Percentiles rank a stretch among this genome's conserved stretches.
These are phyloP conservation scores for Aurelia coerulea DNA, from an alignment of 30 jellyfish, hydroid and myxozoan species.

Conservation along the genomic window DNA sequence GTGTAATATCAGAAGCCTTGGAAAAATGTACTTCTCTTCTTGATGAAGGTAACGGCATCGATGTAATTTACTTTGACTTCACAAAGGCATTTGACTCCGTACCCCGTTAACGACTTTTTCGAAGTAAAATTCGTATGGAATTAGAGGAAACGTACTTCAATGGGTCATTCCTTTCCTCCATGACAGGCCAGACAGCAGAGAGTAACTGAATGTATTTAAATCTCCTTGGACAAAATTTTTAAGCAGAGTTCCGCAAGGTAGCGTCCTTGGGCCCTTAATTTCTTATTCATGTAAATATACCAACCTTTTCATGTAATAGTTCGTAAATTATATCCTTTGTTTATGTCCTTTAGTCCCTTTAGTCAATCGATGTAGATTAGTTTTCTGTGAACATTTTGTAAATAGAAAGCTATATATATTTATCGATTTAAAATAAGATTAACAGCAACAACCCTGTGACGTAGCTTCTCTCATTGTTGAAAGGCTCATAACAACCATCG, in stretches of 20 bases:
- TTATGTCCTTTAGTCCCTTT: too few species aligned
- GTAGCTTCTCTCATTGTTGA: too few species aligned
- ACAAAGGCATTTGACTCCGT: neutral
- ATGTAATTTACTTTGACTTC: neutral
- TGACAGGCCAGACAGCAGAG: neutral
- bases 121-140: neutral
- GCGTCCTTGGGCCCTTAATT: constrained; percentile 7
- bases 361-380: too few species aligned
- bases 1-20: neutral
- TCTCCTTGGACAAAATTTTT: neutral
- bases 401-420: too few species aligned
- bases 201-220: neutral
- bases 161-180: neutral
- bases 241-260: neutral
- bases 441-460: too few species aligned
- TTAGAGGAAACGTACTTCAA: neutral
- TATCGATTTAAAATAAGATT: too few species aligned
- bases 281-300: neutral
- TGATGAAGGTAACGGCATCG: constrained; percentile 5
- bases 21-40: constrained; percentile 3
- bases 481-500: too few species aligned
- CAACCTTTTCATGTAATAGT: neutral
- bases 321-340: too few species aligned
- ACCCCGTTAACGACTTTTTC: neutral
- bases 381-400: too few species aligned